phyloP scores from a whole-genome alignment of 1,140 invertebrate genomes.

The Heliconius hewitsoni region DNA sequence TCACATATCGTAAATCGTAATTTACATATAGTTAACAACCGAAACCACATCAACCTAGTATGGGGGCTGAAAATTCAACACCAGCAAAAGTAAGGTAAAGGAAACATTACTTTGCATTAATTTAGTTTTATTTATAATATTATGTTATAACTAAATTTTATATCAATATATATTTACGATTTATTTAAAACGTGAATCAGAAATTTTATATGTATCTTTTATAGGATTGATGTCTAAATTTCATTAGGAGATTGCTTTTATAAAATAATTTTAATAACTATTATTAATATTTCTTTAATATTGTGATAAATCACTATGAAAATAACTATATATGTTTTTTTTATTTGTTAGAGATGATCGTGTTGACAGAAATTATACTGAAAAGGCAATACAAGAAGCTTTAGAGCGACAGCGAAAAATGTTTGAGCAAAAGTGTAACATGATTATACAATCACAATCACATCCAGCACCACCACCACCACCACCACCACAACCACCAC shows the following conservation, averaged over 20 bases:
- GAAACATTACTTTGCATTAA: neutral
- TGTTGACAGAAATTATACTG: neutral
- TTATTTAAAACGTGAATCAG: no score
- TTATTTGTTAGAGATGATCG: neutral
- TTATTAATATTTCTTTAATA: neutral
- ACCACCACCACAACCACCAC: no score
- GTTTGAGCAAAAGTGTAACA: slow-evolving; percentile 30
- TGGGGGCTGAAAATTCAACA: slow-evolving; percentile 28
- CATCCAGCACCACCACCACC: no score
- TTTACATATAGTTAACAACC: neutral
- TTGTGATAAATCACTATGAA: neutral
- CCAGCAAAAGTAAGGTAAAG: neutral
- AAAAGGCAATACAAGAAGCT: slow-evolving; percentile 17
- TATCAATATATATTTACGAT: no score
- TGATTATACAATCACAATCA: slow-evolving; percentile 22
- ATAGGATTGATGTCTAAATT: no score
- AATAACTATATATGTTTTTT: neutral
- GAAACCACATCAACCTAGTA: neutral
- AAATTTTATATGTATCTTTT: no score
- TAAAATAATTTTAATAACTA: no score
- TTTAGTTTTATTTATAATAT: neutral
- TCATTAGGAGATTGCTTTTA: no score
- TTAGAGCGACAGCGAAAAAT: slow-evolving; percentile 31
- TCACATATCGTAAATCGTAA: neutral
- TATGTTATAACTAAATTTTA: no score